Evolutionary conservation across 1,140 invertebrate species (phyloP), one percentile per base, ranked within the genome.

Genomic region (Leptinotarsa defecta): DNA sequence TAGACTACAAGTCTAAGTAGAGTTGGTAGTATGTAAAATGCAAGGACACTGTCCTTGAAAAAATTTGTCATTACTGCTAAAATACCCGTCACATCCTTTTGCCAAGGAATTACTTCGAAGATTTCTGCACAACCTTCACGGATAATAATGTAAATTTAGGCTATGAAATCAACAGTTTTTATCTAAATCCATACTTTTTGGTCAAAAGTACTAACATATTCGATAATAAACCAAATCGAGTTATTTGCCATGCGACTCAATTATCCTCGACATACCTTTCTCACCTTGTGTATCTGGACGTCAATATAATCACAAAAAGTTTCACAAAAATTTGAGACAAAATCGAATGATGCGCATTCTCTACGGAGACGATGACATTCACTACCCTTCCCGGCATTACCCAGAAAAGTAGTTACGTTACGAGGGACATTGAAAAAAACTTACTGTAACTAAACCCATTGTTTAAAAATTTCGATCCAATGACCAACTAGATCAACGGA

Each of bases 221-320:
- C 52, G 52, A 57, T 57, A 57, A 57, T n/a, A 17, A 15, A 57
- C 13, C n/a, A 57, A 57, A 8, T 57, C 13, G 15, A 57, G 15
- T 57, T 57, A 2, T 57, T 13, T 57, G 52, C 52, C 52, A 57
- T 57, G 52, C n/a, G 17, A 19, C 52, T 17, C 15, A 1, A 57
- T 5, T n/a, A 57, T 57, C n/a, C n/a, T 57, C n/a, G 52, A 19
- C 15, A 57, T 57, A 17, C n/a, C 52, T 57, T 57, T 57, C 52
- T 57, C 52, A 57, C 52, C 52, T 17, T 57, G 52, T 57, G 52
- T 57, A 57, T 13, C n/a, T 57, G 52, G 52, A 57, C 52, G 52
- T 57, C 4, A 57, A 57, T 57, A 57, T 57, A 57, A 57, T 57
- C 52, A 57, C 52, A 57, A 57, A 57, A 57, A 57, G 52, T 57